These are phyloP conservation scores for Myrmecophaga tridactyla DNA, from an alignment of 2,113 vertebrate genomes.

Conservation along the genomic window DNA sequence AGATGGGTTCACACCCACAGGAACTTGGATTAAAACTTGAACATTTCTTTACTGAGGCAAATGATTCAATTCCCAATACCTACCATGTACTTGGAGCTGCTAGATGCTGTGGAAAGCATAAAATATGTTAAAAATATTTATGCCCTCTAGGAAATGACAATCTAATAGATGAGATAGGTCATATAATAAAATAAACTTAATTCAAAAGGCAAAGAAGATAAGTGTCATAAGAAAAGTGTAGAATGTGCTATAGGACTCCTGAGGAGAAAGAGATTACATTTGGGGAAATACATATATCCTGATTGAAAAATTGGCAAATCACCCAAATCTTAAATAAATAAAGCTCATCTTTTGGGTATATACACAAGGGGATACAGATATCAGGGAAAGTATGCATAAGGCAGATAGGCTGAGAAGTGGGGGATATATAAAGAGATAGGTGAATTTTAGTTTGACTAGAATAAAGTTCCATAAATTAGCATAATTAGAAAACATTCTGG, in stretches of 20 bases:
- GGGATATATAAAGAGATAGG: neutral
- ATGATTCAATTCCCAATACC: no score
- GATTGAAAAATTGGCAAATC: neutral
- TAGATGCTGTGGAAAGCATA: neutral
- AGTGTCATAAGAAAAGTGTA: neutral
- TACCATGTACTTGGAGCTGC: neutral
- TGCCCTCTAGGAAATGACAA: neutral
- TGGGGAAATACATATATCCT: neutral
- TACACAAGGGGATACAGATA: neutral
- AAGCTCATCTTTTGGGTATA: neutral
- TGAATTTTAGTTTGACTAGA: constrained; percentile 19
- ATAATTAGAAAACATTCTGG: neutral
- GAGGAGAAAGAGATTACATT: neutral
- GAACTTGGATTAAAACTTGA: no score
- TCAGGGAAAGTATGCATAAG: neutral
- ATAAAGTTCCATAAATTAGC: neutral
- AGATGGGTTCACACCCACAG: no score
- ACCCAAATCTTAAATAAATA: neutral
- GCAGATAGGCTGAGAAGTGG: neutral
- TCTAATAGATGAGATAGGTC: neutral
- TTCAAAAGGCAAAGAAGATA: neutral
- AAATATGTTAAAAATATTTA: neutral
- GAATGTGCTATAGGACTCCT: neutral
- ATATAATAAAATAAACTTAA: neutral
- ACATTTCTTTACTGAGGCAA: no score